Conservation (phyloP, 2,113 vertebrate species). For the Haplochromis vanheusdeni region DNA sequence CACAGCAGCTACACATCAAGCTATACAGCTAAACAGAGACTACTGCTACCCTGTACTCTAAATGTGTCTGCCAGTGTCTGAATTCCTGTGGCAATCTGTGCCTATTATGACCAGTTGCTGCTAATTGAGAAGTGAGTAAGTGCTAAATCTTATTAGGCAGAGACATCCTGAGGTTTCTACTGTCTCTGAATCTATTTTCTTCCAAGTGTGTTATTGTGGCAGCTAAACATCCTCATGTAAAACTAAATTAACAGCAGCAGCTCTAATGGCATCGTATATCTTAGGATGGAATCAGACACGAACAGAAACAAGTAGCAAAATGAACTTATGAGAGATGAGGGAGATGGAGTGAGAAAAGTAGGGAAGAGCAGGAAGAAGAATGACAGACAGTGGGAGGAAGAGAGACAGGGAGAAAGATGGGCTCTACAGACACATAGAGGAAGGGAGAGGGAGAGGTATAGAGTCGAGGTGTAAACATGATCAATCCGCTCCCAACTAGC, state of each 20-base stretch:
- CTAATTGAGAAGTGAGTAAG: background rate
- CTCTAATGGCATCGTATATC: background rate
- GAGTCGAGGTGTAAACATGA: constrained; percentile 61
- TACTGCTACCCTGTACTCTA: background rate
- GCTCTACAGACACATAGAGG: constrained; percentile 1
- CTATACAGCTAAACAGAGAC: background rate
- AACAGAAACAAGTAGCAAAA: background rate
- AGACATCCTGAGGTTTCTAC: background rate
- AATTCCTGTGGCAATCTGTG: background rate
- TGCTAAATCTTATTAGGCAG: background rate
- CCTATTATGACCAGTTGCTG: background rate
- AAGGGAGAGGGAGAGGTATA: constrained; percentile 14
- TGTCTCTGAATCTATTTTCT: background rate
- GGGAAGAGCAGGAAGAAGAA: background rate
- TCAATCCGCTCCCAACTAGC: constrained; percentile 62
- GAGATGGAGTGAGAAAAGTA: background rate
- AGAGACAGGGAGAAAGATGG: constrained; percentile 18
- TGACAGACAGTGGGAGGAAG: constrained; percentile 14
- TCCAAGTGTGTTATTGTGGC: background rate
- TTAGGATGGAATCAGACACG: background rate
- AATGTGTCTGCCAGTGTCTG: background rate
- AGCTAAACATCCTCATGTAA: background rate
- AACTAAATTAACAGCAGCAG: background rate
- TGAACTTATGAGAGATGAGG: background rate
- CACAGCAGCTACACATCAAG: background rate